Percentiles rank a stretch among this genome's conserved stretches.
Evolutionary conservation across 2,888 invertebrate genomes (phyloP).

Genomic region (Diaphora mendica): DNA sequence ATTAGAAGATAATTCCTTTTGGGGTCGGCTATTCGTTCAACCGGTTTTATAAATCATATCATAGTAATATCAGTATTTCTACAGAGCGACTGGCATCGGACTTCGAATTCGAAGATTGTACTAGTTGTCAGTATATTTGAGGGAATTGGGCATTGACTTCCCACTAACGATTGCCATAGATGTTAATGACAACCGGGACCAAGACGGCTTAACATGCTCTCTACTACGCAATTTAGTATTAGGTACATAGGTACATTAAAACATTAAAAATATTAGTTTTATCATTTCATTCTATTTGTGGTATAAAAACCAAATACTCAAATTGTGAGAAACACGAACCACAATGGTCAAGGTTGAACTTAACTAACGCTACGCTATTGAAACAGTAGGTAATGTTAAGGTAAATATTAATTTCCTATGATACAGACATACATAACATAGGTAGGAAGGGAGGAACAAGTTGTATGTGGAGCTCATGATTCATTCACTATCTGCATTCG

Average conservation of each 20-base stretch:
- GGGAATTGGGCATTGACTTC: too few species aligned
- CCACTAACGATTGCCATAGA: too few species aligned
- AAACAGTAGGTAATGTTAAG: not conserved
- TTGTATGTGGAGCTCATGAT: conserved; percentile 11
- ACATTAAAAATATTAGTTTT: not conserved
- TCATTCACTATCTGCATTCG: conserved; percentile 1
- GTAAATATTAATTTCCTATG: conserved; percentile 6
- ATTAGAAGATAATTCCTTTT: too few species aligned
- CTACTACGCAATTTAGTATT: too few species aligned
- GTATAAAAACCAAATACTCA: not conserved
- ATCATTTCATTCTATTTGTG: not conserved
- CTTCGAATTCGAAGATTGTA: too few species aligned
- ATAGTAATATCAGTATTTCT: too few species aligned
- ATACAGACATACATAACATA: conserved; percentile 1
- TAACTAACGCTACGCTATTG: not conserved
- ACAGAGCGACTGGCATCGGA: too few species aligned
- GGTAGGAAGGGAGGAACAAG: conserved; percentile 14
- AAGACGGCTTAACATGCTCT: not conserved
- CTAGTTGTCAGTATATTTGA: too few species aligned
- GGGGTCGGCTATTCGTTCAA: too few species aligned
- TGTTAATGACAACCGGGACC: not conserved
- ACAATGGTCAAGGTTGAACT: not conserved
- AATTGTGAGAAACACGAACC: not conserved
- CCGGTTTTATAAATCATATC: too few species aligned
- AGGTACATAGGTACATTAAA: not conserved